Conservation (phyloP, 2,113 vertebrate species). For the Macroglossus sobrinus region DNA sequence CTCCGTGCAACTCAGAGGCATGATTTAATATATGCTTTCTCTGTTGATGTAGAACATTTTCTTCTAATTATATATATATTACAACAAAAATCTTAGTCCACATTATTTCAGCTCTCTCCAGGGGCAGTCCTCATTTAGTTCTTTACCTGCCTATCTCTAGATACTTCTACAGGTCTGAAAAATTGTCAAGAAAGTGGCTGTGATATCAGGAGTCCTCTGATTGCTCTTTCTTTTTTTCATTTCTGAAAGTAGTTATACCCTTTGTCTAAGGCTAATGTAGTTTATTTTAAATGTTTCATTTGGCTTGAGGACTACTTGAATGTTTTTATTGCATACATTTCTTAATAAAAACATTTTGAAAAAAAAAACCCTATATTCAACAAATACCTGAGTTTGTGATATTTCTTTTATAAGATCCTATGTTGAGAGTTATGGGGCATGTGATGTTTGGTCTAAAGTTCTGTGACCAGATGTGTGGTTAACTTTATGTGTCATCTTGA, state of each 20-base stretch:
- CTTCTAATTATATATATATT: background rate
- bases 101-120: background rate
- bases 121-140: background rate
- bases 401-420: background rate
- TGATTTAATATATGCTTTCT: background rate
- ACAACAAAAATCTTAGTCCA: background rate
- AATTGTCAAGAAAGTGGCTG: background rate
- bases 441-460: background rate
- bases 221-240: background rate
- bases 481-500: background rate
- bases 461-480: background rate
- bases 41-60: background rate
- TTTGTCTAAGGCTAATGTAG: background rate
- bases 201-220: background rate
- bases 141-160: background rate
- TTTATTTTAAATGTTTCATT: conserved; percentile 34
- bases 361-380: conserved; percentile 1
- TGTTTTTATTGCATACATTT: background rate
- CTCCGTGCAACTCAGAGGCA: background rate
- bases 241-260: background rate
- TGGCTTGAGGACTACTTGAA: background rate
- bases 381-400: background rate
- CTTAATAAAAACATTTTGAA: background rate
- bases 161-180: background rate
- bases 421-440: background rate